Evolutionary conservation across 1,140 invertebrate species (phyloP), one percentile per base, ranked within the genome.

Genomic region (Drosophila malerkotliana): DNA sequence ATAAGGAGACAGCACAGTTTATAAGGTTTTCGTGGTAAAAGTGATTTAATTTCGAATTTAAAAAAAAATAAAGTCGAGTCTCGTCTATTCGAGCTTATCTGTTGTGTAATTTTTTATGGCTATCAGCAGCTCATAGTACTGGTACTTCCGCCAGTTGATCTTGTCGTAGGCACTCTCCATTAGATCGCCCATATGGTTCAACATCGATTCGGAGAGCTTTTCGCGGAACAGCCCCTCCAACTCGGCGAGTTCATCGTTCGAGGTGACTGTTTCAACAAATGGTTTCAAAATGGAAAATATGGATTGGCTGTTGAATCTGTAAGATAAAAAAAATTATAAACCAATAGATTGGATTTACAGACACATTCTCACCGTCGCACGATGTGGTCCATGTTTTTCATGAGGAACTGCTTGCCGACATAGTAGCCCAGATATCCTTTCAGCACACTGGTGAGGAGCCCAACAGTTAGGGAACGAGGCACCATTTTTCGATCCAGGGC

Each of bases 401-500:
- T 15, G 9, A 69, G 28, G 21, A 55, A 48, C 39, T 54, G 30
- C 15, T 48, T 54, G 5, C 37, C 51, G 30, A 69, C 8, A 12
- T 8, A 14, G 18, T 24, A 62, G 1, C 57, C 66, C 12, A 62
- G 21, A 15, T 5, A 4, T 34, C 53, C 54, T n/a, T 47, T 9
- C n/a, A 60, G 5, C 0, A 69, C 7, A 15, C 41, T 44, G 12
- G 15, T 34, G 1, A 62, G 21, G 1, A 69, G 15, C 8, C 18
- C 8, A 9, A 49, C 15, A 7, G 24, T 54, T 2, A 61, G n/a
- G 6, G 30, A 4, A 18, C 47, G 44, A 4, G 57, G 15, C 15
- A 69, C 32, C 45, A 37, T 41, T 2, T 15, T 8, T 9, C 0
- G 15, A 18, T 93, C 92, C 4, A 96, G 91, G 0, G 94, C 91